Evolutionary conservation across 2,888 invertebrate species (phyloP).

Genomic region (Mesoligia furuncula): DNA sequence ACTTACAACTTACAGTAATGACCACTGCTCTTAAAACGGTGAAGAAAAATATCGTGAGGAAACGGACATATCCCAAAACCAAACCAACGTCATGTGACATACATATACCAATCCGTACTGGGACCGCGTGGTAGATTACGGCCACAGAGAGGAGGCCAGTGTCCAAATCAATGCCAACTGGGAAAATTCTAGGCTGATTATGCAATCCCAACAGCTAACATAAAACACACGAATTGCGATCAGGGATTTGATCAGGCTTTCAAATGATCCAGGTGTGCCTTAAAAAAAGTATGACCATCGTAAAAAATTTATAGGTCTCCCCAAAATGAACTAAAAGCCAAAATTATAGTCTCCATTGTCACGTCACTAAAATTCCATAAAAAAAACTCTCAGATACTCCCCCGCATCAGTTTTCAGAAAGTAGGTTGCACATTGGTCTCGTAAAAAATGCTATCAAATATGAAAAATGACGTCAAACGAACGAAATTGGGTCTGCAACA

Average conservation of each 20-base stretch:
- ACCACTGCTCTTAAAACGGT: too few relatives aligned
- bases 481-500: conserved; percentile 54
- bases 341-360: background rate
- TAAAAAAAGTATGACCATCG: background rate
- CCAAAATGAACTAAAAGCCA: conserved; percentile 3
- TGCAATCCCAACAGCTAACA: background rate
- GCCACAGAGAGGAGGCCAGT: too few relatives aligned
- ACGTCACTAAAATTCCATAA: conserved; percentile 19
- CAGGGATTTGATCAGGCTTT: background rate
- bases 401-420: conserved; percentile 37
- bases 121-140: too few relatives aligned
- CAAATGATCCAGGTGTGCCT: background rate
- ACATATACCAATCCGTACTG: too few relatives aligned
- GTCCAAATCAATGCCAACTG: too few relatives aligned
- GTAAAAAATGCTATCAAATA: conserved; percentile 63
- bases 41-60: too few relatives aligned
- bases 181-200: too few relatives aligned
- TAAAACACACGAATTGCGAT: background rate
- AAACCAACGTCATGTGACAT: too few relatives aligned
- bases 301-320: conserved; percentile 8
- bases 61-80: too few relatives aligned
- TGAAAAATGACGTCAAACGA: conserved; percentile 61
- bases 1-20: too few relatives aligned
- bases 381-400: background rate
- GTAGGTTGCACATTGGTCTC: conserved; percentile 37